Evolutionary conservation across 1,140 invertebrate genomes (phyloP).

Genomic region (Cotesia vestalis): DNA sequence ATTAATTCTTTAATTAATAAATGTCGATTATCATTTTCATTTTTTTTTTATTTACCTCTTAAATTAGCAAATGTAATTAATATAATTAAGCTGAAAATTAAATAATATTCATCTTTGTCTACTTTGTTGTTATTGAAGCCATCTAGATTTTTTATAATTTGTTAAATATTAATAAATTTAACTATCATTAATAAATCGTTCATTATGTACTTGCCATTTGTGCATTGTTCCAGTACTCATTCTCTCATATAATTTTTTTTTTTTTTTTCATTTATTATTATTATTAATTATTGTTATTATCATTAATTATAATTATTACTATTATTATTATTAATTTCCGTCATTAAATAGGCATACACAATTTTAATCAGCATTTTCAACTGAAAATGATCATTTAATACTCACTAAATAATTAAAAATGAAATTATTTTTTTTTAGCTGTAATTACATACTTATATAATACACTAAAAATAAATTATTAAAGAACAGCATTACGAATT

Average conservation of each 20-base stretch:
- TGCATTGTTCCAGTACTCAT: slow-evolving; percentile 27
- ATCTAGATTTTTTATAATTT: slow-evolving; percentile 35
- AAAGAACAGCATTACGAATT: slow-evolving; percentile 49
- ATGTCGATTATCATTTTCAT: neutral
- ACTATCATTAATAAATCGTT: slow-evolving; percentile 24
- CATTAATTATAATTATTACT: too few relatives aligned
- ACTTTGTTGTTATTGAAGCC: slow-evolving; percentile 32
- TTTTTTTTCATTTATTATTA: slow-evolving; percentile 22
- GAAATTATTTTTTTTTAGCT: neutral
- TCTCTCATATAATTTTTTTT: slow-evolving; percentile 25
- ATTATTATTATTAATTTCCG: neutral
- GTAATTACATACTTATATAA: slow-evolving; percentile 15
- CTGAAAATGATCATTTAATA: neutral
- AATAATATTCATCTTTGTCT: slow-evolving; percentile 11
- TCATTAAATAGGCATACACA: slow-evolving; percentile 2
- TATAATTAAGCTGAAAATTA: slow-evolving; percentile 18
- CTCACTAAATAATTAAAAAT: too few relatives aligned
- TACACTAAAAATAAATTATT: slow-evolving; percentile 47
- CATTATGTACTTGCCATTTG: slow-evolving; percentile 31
- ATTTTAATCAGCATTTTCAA: neutral
- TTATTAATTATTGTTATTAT: slow-evolving; percentile 2
- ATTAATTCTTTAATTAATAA: slow-evolving; percentile 12
- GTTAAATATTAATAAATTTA: slow-evolving; percentile 20
- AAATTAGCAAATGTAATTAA: slow-evolving; percentile 15
- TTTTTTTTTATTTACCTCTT: neutral